A percentile compares a stretch with the other conserved stretches of the same genome.
These are phyloP conservation scores for Progne subis DNA, from an alignment of 2,113 vertebrate species.

Conservation along the genomic window DNA sequence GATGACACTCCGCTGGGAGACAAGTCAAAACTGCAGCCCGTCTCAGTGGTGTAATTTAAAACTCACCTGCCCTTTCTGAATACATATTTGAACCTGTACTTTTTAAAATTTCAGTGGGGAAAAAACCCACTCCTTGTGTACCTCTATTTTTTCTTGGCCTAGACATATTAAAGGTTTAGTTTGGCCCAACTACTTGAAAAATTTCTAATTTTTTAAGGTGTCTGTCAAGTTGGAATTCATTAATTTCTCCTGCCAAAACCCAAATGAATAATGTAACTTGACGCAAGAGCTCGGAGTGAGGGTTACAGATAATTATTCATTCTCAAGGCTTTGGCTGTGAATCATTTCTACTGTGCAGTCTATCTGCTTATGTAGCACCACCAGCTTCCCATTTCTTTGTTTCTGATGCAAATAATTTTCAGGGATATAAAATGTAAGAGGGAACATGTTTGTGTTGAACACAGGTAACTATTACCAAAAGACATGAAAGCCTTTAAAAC, in stretches of 20 bases:
- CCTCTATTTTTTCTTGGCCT: neutral
- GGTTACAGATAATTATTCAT: conserved; percentile 34
- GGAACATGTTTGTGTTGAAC: neutral
- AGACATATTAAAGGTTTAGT: neutral
- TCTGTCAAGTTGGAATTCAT: conserved; percentile 14
- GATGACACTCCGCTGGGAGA: neutral
- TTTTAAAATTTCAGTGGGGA: neutral
- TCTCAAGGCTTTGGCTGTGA: conserved; percentile 12
- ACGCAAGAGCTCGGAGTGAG: neutral
- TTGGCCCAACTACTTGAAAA: neutral
- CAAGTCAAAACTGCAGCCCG: neutral
- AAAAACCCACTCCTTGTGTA: neutral
- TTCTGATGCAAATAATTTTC: conserved; percentile 23
- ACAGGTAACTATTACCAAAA: neutral
- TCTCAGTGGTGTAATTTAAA: neutral
- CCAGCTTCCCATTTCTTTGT: neutral
- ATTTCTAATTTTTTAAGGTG: neutral
- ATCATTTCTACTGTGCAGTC: conserved; percentile 3
- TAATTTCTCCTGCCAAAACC: conserved; percentile 22
- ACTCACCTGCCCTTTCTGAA: neutral
- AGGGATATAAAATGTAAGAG: neutral
- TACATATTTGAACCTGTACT: neutral
- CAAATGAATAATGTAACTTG: conserved; percentile 31
- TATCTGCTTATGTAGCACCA: neutral
- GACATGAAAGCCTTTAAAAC: neutral